These are phyloP conservation scores for Pogonocichla stellata DNA, from an alignment of 2,113 vertebrate species.

Conservation along the genomic window DNA sequence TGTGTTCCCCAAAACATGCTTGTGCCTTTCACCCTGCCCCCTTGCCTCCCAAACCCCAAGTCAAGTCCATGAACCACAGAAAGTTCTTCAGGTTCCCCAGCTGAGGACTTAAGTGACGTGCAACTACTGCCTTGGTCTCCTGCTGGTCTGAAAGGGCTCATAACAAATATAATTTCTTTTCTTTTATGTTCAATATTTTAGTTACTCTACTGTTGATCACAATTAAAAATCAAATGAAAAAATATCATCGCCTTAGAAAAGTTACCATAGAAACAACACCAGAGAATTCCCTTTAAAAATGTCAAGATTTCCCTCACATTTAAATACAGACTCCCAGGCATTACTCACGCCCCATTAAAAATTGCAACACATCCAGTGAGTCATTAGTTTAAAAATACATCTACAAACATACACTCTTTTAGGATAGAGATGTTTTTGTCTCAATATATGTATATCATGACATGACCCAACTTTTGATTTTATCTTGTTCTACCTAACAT, in stretches of 20 bases:
- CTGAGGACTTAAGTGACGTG: not conserved
- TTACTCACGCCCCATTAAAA: conserved; percentile 53
- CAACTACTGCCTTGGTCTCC: not conserved
- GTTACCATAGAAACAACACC: conserved; percentile 49
- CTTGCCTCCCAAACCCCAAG: not conserved
- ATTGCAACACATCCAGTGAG: conserved; percentile 31
- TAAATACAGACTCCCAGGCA: conserved; percentile 25
- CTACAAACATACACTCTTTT: conserved; percentile 3
- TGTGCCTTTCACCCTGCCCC: not conserved
- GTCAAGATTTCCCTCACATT: conserved; percentile 56
- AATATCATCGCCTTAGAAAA: conserved; percentile 6
- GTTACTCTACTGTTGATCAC: conserved; percentile 45
- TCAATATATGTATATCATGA: conserved; percentile 5
- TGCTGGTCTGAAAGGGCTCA: not conserved
- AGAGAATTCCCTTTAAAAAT: conserved; percentile 63
- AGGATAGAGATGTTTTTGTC: not conserved
- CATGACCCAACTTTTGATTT: conserved; percentile 19
- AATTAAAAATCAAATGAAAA: conserved; percentile 45
- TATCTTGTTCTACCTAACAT: not conserved
- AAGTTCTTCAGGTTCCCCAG: not conserved
- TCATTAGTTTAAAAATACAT: conserved; percentile 59
- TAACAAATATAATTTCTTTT: not conserved
- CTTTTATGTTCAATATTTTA: not conserved
- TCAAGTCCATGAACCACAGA: not conserved
- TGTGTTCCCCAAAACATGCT: not conserved